phyloP scores from a whole-genome alignment of 2,113 vertebrate genomes.

The Eudorcas thomsonii region DNA sequence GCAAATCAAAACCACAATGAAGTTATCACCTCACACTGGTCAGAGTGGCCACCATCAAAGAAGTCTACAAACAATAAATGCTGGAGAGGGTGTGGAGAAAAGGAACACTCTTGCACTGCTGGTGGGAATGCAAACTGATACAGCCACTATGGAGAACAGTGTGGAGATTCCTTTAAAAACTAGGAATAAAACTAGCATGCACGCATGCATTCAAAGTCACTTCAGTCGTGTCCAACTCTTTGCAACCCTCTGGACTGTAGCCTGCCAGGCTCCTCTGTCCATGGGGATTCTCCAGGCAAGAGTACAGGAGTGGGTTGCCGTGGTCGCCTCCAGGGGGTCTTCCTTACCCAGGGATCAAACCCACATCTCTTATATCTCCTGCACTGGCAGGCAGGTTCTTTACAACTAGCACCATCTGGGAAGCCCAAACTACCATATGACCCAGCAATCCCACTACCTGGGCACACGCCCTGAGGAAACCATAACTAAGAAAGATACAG shows the following conservation, averaged over 20 bases:
- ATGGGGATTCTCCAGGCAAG: not conserved
- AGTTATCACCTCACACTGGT: not conserved
- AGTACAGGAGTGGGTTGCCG: not conserved
- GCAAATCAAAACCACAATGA: not conserved
- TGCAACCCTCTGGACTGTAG: not conserved
- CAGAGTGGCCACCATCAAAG: not conserved
- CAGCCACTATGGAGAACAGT: not conserved
- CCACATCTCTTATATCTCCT: not conserved
- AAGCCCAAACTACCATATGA: not conserved
- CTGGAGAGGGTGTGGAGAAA: not conserved
- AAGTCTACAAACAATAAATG: not conserved
- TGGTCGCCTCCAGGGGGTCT: not conserved
- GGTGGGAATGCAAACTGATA: not conserved
- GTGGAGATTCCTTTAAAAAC: not conserved
- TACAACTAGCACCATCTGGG: not conserved
- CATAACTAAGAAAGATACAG: not conserved
- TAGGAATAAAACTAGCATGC: not conserved
- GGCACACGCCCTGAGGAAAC: not conserved
- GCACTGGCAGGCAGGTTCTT: not conserved
- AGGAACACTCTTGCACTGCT: not conserved
- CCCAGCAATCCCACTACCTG: not conserved
- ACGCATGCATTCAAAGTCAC: not conserved
- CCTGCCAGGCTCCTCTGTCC: not conserved
- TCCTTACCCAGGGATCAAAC: not conserved
- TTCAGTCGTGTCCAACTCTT: not conserved